A percentile compares a stretch with the other conserved stretches of the same genome.
Evolutionary conservation across 2,113 vertebrate species (phyloP).

Genomic region (Solea solea): DNA sequence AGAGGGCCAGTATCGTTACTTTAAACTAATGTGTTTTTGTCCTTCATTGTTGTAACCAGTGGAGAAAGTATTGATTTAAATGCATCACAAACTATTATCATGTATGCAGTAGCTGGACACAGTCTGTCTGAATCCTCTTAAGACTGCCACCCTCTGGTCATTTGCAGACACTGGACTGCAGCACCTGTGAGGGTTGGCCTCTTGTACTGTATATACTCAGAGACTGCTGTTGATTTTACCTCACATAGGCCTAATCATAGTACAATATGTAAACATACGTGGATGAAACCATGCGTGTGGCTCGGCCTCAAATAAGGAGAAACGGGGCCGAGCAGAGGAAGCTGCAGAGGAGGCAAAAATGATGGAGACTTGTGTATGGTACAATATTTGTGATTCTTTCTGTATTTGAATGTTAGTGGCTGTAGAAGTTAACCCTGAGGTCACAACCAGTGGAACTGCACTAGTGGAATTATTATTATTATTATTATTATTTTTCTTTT

Average conservation of each 20-base stretch:
- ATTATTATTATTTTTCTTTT: too few species aligned
- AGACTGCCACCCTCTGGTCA: slow-evolving; percentile 68
- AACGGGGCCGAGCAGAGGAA: slow-evolving; percentile 29
- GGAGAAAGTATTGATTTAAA: slow-evolving; percentile 59
- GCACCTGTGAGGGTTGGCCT: slow-evolving; percentile 42
- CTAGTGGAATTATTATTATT: neutral
- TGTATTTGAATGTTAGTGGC: slow-evolving; percentile 72
- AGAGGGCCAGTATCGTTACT: slow-evolving; percentile 43
- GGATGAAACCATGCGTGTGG: slow-evolving; percentile 31
- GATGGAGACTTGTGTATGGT: slow-evolving; percentile 56
- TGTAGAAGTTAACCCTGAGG: slow-evolving; percentile 52
- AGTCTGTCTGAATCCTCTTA: slow-evolving; percentile 54
- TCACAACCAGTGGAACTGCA: neutral
- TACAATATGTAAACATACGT: slow-evolving; percentile 45
- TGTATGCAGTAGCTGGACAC: slow-evolving; percentile 65
- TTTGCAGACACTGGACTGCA: slow-evolving; percentile 48
- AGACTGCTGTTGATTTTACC: slow-evolving; percentile 74
- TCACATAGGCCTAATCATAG: slow-evolving; percentile 61
- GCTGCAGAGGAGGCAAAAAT: slow-evolving; percentile 12
- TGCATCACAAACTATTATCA: slow-evolving; percentile 49
- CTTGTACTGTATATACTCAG: slow-evolving; percentile 68
- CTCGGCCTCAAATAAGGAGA: slow-evolving; percentile 18
- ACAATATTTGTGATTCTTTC: slow-evolving; percentile 66
- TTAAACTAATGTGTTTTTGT: slow-evolving; percentile 59
- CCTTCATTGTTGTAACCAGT: slow-evolving; percentile 60